Evolutionary conservation across 1,140 invertebrate genomes (phyloP).

Genomic region (Nilaparvata lugens): DNA sequence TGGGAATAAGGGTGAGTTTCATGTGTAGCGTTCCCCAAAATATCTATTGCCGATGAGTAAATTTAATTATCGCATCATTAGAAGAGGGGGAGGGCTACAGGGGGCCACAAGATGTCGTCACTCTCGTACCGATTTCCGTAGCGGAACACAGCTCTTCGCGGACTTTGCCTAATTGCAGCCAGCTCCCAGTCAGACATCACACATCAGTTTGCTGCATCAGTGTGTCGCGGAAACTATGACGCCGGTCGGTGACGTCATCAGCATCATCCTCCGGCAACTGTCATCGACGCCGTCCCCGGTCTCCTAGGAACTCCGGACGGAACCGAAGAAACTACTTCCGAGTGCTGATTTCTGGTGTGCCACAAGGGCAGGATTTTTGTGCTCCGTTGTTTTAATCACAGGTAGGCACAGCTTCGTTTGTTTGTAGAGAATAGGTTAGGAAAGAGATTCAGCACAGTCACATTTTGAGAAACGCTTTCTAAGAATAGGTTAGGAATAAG

Average conservation of each 20-base stretch:
- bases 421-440: too few species aligned
- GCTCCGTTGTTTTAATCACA: too few species aligned
- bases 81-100: not conserved
- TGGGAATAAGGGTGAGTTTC: not conserved
- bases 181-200: not conserved
- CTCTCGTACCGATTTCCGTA: conserved; percentile 13
- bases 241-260: not conserved
- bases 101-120: conserved; percentile 4
- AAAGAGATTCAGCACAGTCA: too few species aligned
- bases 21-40: not conserved
- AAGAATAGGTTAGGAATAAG: too few species aligned
- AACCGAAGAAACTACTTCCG: too few species aligned
- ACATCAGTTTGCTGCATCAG: not conserved
- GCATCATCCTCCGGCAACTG: not conserved
- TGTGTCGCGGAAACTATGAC: conserved; percentile 5
- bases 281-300: not conserved
- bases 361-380: too few species aligned
- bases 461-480: too few species aligned
- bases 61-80: conserved; percentile 18
- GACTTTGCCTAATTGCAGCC: conserved; percentile 4
- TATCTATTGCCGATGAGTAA: conserved; percentile 18
- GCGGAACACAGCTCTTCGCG: not conserved
- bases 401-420: too few species aligned
- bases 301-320: not conserved
- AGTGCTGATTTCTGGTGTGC: too few species aligned